A percentile compares a stretch with the other conserved stretches of the same genome.
phyloP scores from a whole-genome alignment of 1,140 invertebrate species.

The Manduca sexta region DNA sequence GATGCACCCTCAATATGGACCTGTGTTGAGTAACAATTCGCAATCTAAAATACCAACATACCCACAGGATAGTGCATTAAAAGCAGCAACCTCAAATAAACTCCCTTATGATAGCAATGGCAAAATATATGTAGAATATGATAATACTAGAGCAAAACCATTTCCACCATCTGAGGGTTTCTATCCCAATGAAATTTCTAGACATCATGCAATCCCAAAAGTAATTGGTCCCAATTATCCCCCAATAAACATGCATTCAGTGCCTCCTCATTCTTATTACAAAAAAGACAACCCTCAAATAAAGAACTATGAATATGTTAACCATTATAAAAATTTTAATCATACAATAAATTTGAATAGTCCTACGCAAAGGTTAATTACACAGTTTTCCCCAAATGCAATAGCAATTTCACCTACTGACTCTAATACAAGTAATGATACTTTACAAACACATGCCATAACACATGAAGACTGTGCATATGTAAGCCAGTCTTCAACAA shows the following conservation, averaged over 20 bases:
- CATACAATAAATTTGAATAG: constrained; percentile 39
- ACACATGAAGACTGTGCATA: constrained; percentile 68
- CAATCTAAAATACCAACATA: constrained; percentile 52
- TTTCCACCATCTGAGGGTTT: constrained; percentile 42
- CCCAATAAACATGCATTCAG: constrained; percentile 37
- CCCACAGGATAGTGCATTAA: constrained; percentile 32
- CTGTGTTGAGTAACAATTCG: constrained; percentile 40
- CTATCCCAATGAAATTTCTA: constrained; percentile 45
- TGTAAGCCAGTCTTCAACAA: constrained; percentile 64
- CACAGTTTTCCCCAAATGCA: constrained; percentile 61
- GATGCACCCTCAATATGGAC: constrained; percentile 46
- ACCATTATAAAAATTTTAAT: constrained; percentile 40
- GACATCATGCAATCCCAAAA: constrained; percentile 36
- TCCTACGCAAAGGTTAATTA: constrained; percentile 35
- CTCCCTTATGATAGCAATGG: constrained; percentile 45
- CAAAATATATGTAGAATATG: constrained; percentile 57
- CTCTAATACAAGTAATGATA: constrained; percentile 62
- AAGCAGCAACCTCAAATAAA: constrained; percentile 43
- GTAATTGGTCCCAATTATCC: constrained; percentile 37
- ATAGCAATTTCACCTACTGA: constrained; percentile 63
- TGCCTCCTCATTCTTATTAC: constrained; percentile 44
- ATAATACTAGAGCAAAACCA: constrained; percentile 38
- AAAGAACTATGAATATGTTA: constrained; percentile 48
- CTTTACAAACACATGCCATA: constrained; percentile 37
- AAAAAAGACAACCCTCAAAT: constrained; percentile 48